Percentiles rank a stretch among this genome's conserved stretches.
Evolutionary conservation across 2,113 vertebrate genomes (phyloP).

Genomic region (Oreocharis arfaki): DNA sequence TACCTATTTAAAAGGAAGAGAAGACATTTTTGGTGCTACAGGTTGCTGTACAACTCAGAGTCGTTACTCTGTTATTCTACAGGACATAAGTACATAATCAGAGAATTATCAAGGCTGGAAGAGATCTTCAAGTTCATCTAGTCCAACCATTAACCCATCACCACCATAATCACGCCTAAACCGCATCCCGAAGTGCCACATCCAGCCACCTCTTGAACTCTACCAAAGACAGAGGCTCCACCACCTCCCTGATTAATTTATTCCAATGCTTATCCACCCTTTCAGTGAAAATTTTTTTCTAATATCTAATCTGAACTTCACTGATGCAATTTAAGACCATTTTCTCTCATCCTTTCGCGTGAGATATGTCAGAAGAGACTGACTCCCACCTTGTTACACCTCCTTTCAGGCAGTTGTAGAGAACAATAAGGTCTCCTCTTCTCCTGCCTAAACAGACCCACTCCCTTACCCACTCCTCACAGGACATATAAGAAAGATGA

Average conservation of each 20-base stretch:
- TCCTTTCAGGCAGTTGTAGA: not conserved
- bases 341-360: not conserved
- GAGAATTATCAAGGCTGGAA: not conserved
- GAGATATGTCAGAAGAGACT: not conserved
- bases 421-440: not conserved
- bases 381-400: not conserved
- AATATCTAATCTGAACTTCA: not conserved
- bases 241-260: not conserved
- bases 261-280: not conserved
- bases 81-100: not conserved
- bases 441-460: not conserved
- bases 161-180: not conserved
- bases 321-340: not conserved
- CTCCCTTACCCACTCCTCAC: not conserved
- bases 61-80: not conserved
- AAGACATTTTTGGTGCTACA: not conserved
- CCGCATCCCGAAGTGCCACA: not conserved
- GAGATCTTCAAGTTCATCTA: not conserved
- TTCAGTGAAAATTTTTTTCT: not conserved
- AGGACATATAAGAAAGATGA: not conserved
- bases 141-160: accelerated
- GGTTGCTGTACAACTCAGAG: not conserved
- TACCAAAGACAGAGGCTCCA: not conserved
- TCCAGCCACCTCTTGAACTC: not conserved
- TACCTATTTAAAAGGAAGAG: not conserved